Evolutionary conservation across 2,113 vertebrate genomes (phyloP).

Genomic region (Pogonocichla stellata): DNA sequence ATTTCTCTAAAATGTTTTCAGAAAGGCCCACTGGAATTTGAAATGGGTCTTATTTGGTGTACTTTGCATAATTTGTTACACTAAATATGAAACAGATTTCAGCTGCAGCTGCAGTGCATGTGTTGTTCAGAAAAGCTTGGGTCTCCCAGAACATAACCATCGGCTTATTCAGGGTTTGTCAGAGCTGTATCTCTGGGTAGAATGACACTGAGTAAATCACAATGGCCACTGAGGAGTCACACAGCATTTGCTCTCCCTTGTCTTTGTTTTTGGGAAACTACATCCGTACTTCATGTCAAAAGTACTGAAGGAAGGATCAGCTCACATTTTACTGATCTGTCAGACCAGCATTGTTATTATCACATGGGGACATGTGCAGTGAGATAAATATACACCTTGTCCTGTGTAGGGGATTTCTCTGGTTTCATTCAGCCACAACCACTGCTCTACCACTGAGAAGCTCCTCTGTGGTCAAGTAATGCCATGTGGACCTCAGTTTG

Average conservation of each 20-base stretch:
- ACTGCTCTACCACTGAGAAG: background rate
- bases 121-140: background rate
- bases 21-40: conserved; percentile 63
- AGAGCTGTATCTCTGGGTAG: background rate
- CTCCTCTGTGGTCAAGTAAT: background rate
- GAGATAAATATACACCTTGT: background rate
- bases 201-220: background rate
- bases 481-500: background rate
- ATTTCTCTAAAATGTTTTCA: conserved; percentile 60
- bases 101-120: conserved; percentile 35
- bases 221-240: background rate
- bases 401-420: background rate
- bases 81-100: conserved; percentile 74
- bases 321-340: background rate
- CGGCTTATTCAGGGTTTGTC: background rate
- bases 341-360: background rate
- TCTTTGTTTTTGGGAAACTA: background rate
- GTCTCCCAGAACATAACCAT: background rate
- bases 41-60: conserved; percentile 66
- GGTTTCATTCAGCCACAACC: background rate
- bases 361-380: background rate
- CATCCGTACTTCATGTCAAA: background rate
- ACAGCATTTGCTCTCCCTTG: background rate
- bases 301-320: background rate
- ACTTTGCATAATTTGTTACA: conserved; percentile 71